phyloP scores from a whole-genome alignment of 1,140 invertebrate species.

The Apis cerana region DNA sequence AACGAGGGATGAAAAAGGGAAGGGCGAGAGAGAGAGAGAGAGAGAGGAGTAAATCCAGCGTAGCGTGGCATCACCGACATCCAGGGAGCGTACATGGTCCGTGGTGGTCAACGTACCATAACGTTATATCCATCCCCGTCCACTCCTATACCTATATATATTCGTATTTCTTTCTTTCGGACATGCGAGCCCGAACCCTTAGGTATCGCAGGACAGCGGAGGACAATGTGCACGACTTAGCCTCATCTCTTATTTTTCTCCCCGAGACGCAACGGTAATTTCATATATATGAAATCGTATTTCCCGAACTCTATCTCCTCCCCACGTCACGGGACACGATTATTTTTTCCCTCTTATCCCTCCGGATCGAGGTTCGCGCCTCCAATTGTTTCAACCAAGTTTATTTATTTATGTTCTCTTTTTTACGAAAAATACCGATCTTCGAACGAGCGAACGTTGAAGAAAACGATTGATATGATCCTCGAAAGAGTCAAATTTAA shows the following conservation, averaged over 20 bases:
- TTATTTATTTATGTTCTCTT: too few species aligned
- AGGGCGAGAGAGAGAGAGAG: neutral
- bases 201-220: conserved; percentile 52
- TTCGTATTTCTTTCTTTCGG: conserved; percentile 66
- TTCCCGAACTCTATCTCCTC: conserved; percentile 26
- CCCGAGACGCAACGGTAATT: conserved; percentile 50
- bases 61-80: conserved; percentile 63
- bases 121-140: conserved; percentile 73
- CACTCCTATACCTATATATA: too few species aligned
- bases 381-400: neutral
- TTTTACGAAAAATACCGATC: too few species aligned
- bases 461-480: too few species aligned
- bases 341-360: neutral
- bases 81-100: conserved; percentile 67
- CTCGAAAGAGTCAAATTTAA: neutral
- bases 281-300: conserved; percentile 59
- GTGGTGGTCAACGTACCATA: conserved; percentile 76
- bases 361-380: neutral
- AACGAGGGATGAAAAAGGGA: conserved; percentile 53
- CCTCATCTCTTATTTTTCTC: conserved; percentile 62
- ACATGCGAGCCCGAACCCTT: conserved; percentile 67
- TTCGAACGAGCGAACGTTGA: too few species aligned
- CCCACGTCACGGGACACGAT: neutral
- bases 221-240: conserved; percentile 63
- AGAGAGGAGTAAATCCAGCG: conserved; percentile 66